phyloP scores from a whole-genome alignment of 2,797 vertebrate genomes.

The Poliocrania exsul region DNA sequence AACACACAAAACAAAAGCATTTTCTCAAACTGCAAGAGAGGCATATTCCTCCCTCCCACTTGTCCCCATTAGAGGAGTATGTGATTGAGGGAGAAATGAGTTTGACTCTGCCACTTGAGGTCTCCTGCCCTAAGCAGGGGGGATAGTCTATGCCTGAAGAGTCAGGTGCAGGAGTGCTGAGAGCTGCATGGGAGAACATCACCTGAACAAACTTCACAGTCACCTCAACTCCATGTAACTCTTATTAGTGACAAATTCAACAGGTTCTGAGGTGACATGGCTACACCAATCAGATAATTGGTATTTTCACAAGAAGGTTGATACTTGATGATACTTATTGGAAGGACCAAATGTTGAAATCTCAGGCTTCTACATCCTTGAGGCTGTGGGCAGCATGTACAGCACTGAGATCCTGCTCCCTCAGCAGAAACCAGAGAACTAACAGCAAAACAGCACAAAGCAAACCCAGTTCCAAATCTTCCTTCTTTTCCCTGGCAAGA shows the following conservation, averaged over 20 bases:
- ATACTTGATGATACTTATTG: not conserved
- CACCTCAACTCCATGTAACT: not conserved
- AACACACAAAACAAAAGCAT: not conserved
- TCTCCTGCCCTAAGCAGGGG: not conserved
- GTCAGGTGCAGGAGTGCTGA: not conserved
- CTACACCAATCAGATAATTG: not conserved
- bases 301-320: not conserved
- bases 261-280: not conserved
- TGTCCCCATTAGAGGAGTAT: not conserved
- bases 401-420: not conserved
- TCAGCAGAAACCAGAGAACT: constrained; percentile 16
- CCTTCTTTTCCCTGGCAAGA: not conserved
- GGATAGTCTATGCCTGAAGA: not conserved
- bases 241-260: not conserved
- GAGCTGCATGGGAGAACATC: not conserved
- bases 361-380: not conserved
- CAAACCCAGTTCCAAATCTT: not conserved
- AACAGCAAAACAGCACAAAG: not conserved
- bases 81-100: not conserved
- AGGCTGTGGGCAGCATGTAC: not conserved
- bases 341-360: not conserved
- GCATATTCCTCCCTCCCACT: not conserved
- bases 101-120: not conserved
- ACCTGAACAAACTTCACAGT: not conserved
- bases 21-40: not conserved